Evolutionary conservation across 2,113 vertebrate genomes (phyloP).

Genomic region (Tragelaphus imberbis): DNA sequence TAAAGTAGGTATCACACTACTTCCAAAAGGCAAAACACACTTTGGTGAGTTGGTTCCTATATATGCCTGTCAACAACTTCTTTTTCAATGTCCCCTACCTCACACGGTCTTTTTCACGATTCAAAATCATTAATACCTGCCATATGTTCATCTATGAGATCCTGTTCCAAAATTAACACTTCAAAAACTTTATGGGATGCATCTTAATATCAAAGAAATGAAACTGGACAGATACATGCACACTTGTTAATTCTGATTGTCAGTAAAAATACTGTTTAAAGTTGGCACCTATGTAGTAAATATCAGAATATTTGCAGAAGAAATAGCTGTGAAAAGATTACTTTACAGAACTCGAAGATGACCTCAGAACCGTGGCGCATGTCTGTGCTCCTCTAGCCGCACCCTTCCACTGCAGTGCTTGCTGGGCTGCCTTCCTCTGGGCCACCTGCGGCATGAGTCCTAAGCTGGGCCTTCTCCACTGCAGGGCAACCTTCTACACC

Average conservation of each 20-base stretch:
- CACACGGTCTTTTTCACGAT: neutral
- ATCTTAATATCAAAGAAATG: constrained; percentile 9
- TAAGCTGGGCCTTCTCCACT: neutral
- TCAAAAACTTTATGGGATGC: neutral
- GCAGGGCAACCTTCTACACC: neutral
- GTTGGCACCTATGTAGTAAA: constrained; percentile 2
- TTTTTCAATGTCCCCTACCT: neutral
- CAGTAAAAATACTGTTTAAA: neutral
- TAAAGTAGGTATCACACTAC: neutral
- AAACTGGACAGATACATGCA: neutral
- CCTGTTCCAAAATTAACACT: constrained; percentile 5
- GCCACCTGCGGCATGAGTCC: neutral
- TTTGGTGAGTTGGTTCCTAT: neutral
- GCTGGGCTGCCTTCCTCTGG: neutral
- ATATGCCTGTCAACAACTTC: neutral
- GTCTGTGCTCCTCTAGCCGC: neutral
- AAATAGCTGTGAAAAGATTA: neutral
- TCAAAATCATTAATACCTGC: neutral
- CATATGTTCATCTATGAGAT: neutral
- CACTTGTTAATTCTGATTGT: neutral
- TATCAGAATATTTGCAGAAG: neutral
- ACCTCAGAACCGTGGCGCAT: neutral
- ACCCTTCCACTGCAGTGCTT: rapidly evolving
- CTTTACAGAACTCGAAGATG: constrained; percentile 43
- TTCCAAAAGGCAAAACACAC: neutral